Base-by-base conservation (phyloP, 2,113 vertebrate species). In the Vicugna pacos region DNA sequence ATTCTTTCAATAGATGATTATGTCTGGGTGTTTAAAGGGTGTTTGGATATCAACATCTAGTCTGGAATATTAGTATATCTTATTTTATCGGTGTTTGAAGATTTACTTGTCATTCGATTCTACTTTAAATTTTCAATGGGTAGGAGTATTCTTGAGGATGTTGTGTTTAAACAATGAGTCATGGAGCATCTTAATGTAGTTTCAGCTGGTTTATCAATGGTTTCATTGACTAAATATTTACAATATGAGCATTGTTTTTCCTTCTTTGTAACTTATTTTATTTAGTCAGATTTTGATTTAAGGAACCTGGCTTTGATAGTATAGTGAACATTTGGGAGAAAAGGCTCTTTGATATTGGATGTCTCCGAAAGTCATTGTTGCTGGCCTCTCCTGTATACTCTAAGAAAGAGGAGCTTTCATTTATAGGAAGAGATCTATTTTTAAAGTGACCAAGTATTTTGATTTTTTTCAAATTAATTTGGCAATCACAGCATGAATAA, bases 181-280 rank as follows among this genome's bases (percentile, higher is more conserved):
- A 85, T 86, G 0, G 17, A 89, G 8, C 76, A 93, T 93, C 81
- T 95, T 97, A 97, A 93, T 92, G 76, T 91, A 77, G 62, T 87
- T 95, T 91, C 95, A 86, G 86, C 97, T 98, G 93, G 80, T 76
- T 94, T 97, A 89, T 58, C 79, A 86, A 32, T 1, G 0, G 16
- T 75, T 96, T 98, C 80, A 96, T n/a, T 97, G 96, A 98, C 96
- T 96, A 89, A 88, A 42, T 97, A 91, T 96, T 97, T 97, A 97
- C 69, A 91, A 48, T 52, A 79, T 35, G 96, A 94, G 75, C 84
- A 62, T 95, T 95, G 70, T 85, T 97, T 97, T 94, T 69, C 73
- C 69, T 90, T 97, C 35, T 94, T 93, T 35, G 4, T 92, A 94
- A 83, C 76, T 96, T 7, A 42, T 0, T 95, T 48, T 69, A 95